These are phyloP conservation scores for Champsocephalus gunnari DNA, from an alignment of 2,797 vertebrate species.

Conservation along the genomic window DNA sequence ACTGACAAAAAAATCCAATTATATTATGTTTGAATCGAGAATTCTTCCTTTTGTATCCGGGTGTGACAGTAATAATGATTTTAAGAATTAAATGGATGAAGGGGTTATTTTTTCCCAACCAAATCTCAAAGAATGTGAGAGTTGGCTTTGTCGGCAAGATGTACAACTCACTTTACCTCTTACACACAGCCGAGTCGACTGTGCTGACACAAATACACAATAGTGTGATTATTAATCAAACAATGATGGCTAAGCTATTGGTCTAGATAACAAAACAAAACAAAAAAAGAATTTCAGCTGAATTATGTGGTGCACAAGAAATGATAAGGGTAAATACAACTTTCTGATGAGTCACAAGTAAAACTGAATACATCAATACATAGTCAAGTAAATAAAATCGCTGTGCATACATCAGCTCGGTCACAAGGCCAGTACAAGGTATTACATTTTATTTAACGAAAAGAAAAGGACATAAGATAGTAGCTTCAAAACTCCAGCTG, in stretches of 20 bases:
- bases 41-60: background rate
- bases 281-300: conserved; percentile 1
- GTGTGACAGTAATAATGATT: conserved; percentile 4
- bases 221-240: conserved; percentile 37
- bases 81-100: background rate
- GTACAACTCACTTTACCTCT: conserved; percentile 29
- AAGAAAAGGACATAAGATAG: background rate
- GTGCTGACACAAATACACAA: conserved; percentile 28
- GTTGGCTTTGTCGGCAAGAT: conserved; percentile 13
- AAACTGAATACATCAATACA: background rate
- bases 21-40: background rate
- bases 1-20: background rate
- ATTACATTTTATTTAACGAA: background rate
- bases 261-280: conserved; percentile 5
- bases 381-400: background rate
- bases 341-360: background rate
- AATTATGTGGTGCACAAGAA: conserved; percentile 17
- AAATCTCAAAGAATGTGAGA: background rate
- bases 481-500: background rate
- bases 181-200: conserved; percentile 1
- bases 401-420: background rate
- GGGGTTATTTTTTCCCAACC: background rate
- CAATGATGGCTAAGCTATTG: conserved; percentile 6
- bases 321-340: background rate
- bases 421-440: background rate